Evolutionary conservation across 64 coral and sea anemone genomes (phyloP).

Genomic region (Montipora efflorescens): DNA sequence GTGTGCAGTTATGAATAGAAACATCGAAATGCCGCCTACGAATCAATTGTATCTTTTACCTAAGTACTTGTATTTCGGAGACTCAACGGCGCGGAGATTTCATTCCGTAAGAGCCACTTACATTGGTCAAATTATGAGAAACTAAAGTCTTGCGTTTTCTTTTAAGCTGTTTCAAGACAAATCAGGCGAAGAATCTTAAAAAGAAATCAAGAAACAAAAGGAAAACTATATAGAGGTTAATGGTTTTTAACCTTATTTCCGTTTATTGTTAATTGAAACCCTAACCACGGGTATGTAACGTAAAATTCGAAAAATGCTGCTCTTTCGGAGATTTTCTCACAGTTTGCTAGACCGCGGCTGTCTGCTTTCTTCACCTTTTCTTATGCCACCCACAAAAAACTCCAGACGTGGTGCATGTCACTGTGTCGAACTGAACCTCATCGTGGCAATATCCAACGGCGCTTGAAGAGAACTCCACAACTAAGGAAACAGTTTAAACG

Average conservation of each 20-base stretch:
- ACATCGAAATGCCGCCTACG: not conserved
- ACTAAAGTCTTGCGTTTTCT: not conserved
- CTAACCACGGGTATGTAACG: conserved; percentile 1
- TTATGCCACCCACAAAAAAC: not conserved
- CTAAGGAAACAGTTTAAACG: not conserved
- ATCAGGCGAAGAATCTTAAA: conserved; percentile 18
- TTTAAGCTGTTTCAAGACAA: not conserved
- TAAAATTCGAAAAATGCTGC: conserved; percentile 26
- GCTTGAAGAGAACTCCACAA: too few relatives aligned
- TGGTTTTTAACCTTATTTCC: conserved; percentile 57
- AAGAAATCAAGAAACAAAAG: conserved; percentile 43
- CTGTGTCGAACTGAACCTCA: not conserved
- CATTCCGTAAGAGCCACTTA: not conserved
- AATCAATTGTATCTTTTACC: not conserved
- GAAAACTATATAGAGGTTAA: conserved; percentile 27
- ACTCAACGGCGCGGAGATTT: not conserved
- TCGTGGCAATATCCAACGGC: too few relatives aligned
- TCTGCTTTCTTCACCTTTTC: not conserved
- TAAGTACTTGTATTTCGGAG: not conserved
- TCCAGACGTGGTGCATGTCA: not conserved
- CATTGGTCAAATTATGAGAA: not conserved
- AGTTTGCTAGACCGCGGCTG: not conserved
- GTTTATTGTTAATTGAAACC: conserved; percentile 64
- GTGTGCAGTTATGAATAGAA: not conserved
- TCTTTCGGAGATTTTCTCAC: not conserved